Evolutionary conservation across 1,140 invertebrate species (phyloP).

Genomic region (Thrips palmi): DNA sequence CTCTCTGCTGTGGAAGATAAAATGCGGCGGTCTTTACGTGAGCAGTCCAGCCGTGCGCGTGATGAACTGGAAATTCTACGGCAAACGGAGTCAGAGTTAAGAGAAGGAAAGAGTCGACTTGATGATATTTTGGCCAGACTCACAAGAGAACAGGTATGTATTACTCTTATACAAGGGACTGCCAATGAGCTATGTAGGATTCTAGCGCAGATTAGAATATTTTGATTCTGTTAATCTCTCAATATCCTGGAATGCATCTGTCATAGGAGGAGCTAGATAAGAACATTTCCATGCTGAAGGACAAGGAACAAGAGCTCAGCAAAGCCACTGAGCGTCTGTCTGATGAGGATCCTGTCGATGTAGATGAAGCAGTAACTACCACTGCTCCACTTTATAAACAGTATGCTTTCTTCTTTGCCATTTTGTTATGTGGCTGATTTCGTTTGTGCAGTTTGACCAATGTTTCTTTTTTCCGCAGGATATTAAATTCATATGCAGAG

Average conservation of each 20-base stretch:
- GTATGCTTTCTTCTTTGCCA: slow-evolving; percentile 27
- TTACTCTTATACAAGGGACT: not conserved
- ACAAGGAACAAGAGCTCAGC: slow-evolving; percentile 74
- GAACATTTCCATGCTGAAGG: slow-evolving; percentile 62
- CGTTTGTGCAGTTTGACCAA: not conserved
- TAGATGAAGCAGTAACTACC: slow-evolving; percentile 93
- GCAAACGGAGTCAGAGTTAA: slow-evolving; percentile 74
- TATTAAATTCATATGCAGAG: slow-evolving; percentile 90
- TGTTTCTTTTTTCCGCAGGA: slow-evolving; percentile 29
- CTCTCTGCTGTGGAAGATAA: slow-evolving; percentile 92
- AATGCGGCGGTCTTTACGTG: slow-evolving; percentile 63
- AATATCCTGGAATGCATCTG: slow-evolving; percentile 9
- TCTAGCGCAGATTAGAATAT: not conserved
- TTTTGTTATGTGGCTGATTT: not conserved
- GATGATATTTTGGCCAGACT: slow-evolving; percentile 63
- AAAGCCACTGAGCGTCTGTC: slow-evolving; percentile 59
- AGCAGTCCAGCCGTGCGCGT: slow-evolving; percentile 74
- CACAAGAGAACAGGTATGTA: slow-evolving; percentile 56
- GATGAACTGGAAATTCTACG: slow-evolving; percentile 82
- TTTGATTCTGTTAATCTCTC: slow-evolving; percentile 9
- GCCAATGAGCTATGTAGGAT: slow-evolving; percentile 5
- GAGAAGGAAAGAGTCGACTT: slow-evolving; percentile 66
- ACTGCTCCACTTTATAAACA: slow-evolving; percentile 94
- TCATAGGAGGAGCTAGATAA: slow-evolving; percentile 54
- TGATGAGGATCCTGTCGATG: slow-evolving; percentile 63